Evolutionary conservation across 2,113 vertebrate species (phyloP).

Genomic region (Bubo bubo): DNA sequence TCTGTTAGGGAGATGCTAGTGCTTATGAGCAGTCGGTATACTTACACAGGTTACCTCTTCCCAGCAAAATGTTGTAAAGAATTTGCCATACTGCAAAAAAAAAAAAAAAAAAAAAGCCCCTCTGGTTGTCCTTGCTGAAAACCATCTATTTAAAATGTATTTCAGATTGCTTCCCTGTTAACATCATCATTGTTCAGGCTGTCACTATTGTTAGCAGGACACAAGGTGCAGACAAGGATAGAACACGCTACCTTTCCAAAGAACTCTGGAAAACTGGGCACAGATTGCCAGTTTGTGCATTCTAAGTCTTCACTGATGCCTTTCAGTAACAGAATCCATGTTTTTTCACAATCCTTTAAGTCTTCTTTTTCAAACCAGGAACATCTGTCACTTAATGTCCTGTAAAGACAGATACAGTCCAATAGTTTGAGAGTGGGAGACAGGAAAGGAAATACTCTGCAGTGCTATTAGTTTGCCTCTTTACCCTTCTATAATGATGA

Average conservation of each 20-base stretch:
- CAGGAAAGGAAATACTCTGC: background rate
- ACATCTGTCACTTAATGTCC: background rate
- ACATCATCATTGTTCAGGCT: background rate
- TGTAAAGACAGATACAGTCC: background rate
- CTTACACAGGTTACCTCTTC: background rate
- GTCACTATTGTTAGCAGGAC: background rate
- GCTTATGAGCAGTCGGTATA: background rate
- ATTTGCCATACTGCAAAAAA: background rate
- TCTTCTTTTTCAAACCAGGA: constrained; percentile 71
- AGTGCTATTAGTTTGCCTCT: background rate
- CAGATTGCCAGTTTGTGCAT: constrained; percentile 18
- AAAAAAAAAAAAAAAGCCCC: background rate
- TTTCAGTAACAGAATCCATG: constrained; percentile 75
- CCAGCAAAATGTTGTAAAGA: background rate
- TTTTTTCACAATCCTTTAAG: constrained; percentile 63
- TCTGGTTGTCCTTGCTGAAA: background rate
- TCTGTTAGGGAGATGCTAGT: background rate
- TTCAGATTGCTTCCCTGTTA: background rate
- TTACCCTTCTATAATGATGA: background rate
- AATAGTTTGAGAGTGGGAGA: background rate
- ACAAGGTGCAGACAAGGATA: background rate
- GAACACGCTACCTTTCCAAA: background rate
- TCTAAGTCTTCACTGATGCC: constrained; percentile 42
- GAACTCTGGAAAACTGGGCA: constrained; percentile 75
- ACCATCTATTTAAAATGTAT: background rate